Percentiles rank a stretch among this genome's conserved stretches.
phyloP scores from a whole-genome alignment of 2,113 vertebrate species.

The Bambusicola thoracicus region DNA sequence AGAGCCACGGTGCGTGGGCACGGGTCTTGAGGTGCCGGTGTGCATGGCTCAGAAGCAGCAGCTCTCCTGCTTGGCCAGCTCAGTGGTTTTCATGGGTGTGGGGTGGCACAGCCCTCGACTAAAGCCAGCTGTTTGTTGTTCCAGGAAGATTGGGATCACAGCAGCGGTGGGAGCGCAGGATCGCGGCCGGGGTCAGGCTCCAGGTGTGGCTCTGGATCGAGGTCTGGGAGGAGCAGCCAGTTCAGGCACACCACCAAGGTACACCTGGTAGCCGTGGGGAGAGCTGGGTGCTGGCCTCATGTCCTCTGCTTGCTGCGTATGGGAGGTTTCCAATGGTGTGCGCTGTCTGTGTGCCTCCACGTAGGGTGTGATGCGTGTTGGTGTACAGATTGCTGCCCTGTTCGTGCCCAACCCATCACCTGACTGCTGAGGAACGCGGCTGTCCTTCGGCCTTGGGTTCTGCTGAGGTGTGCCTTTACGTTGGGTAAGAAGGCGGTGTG shows the following conservation, averaged over 20 bases:
- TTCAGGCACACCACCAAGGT: constrained; percentile 81
- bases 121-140: constrained; percentile 49
- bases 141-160: constrained; percentile 87
- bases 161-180: constrained; percentile 84
- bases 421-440: background rate
- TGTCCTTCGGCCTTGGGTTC: background rate
- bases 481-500: background rate
- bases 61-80: background rate
- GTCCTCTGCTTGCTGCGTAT: background rate
- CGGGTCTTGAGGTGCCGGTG: background rate
- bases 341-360: background rate
- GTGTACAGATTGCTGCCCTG: background rate
- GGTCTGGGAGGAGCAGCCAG: constrained; percentile 83
- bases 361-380: background rate
- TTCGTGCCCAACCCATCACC: background rate
- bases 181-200: constrained; percentile 81
- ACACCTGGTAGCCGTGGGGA: background rate
- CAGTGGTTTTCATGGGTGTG: accelerated
- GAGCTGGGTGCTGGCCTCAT: background rate
- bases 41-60: accelerated
- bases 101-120: background rate
- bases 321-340: accelerated
- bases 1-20: accelerated
- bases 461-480: background rate
- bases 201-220: constrained; percentile 81